Conservation (phyloP, 1,140 invertebrate species). For the Lineus longissimus region DNA sequence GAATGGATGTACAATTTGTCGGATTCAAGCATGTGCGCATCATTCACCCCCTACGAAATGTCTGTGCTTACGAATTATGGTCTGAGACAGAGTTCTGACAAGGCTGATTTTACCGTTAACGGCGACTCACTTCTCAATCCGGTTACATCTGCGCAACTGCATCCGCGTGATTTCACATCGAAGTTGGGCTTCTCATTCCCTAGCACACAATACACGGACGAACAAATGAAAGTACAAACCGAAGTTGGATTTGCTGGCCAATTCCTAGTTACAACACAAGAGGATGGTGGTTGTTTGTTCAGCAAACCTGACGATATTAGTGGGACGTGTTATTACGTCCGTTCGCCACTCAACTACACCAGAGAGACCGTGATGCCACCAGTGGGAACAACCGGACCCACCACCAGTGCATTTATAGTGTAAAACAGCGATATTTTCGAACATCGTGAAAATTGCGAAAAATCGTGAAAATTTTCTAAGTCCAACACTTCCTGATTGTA, state of each 20-base stretch:
- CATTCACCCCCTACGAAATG: slow-evolving; percentile 5
- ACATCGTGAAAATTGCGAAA: too few species aligned
- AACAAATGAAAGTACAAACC: not conserved
- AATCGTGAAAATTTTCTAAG: not conserved
- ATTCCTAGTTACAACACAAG: slow-evolving; percentile 5
- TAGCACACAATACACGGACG: slow-evolving; percentile 4
- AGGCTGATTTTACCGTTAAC: slow-evolving; percentile 5
- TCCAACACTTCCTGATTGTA: not conserved
- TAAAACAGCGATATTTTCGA: not conserved
- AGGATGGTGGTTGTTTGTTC: slow-evolving; percentile 6
- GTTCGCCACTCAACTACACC: slow-evolving; percentile 2
- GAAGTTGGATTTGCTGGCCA: slow-evolving; percentile 3
- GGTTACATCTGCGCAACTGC: slow-evolving; percentile 4
- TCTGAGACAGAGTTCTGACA: not conserved
- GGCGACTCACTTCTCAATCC: not conserved
- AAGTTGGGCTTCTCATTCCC: slow-evolving; percentile 4
- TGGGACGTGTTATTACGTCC: not conserved
- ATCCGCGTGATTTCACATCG: slow-evolving; percentile 5
- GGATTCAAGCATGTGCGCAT: not conserved
- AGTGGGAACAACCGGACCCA: slow-evolving; percentile 1
- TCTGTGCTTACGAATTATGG: slow-evolving; percentile 2
- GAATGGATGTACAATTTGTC: slow-evolving; percentile 4
- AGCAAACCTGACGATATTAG: slow-evolving; percentile 8
- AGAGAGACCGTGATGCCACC: slow-evolving; percentile 8
- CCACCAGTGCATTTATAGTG: not conserved